A percentile compares a stretch with the other conserved stretches of the same genome.
phyloP scores from a whole-genome alignment of 30 jellyfish, hydroid and myxozoan genomes.

The Cassiopea andromeda region DNA sequence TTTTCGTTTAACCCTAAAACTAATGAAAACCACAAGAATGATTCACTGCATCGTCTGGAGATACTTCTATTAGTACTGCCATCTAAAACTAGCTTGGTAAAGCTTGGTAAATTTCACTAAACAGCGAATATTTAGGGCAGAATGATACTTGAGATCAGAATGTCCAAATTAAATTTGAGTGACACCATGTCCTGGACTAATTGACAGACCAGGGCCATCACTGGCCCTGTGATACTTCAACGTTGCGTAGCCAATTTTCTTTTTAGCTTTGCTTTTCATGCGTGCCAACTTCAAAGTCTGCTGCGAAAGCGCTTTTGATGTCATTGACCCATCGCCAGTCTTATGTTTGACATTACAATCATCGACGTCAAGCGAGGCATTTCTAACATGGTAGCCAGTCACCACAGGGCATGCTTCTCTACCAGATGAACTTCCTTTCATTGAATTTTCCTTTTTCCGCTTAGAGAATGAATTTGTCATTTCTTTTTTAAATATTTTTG shows the following conservation, averaged over 20 bases:
- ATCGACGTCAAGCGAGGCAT: slow-evolving; percentile 55
- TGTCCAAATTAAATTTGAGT: slow-evolving; percentile 24
- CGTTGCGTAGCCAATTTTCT: slow-evolving; percentile 57
- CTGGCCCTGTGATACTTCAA: slow-evolving; percentile 38
- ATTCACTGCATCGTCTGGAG: too few species aligned
- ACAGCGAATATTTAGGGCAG: not conserved
- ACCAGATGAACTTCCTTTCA: slow-evolving; percentile 67
- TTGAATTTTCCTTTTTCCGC: slow-evolving; percentile 9
- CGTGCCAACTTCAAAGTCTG: slow-evolving; percentile 64
- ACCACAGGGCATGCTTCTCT: slow-evolving; percentile 57
- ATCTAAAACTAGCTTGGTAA: too few species aligned
- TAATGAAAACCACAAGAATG: too few species aligned
- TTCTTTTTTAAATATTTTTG: slow-evolving; percentile 31
- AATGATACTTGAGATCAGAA: not conserved
- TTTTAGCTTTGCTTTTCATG: slow-evolving; percentile 60
- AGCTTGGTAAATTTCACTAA: too few species aligned
- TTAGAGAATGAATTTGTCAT: slow-evolving; percentile 7
- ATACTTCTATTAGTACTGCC: too few species aligned
- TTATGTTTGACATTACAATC: not conserved
- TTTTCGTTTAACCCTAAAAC: too few species aligned
- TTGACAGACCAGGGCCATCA: slow-evolving; percentile 70
- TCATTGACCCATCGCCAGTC: not conserved
- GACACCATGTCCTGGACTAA: slow-evolving; percentile 66
- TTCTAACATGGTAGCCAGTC: slow-evolving; percentile 64
- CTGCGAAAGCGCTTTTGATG: slow-evolving; percentile 14